Percentiles rank a stretch among this genome's conserved stretches.
phyloP scores from a whole-genome alignment of 2,797 vertebrate species.

The Bovichtus variegatus region DNA sequence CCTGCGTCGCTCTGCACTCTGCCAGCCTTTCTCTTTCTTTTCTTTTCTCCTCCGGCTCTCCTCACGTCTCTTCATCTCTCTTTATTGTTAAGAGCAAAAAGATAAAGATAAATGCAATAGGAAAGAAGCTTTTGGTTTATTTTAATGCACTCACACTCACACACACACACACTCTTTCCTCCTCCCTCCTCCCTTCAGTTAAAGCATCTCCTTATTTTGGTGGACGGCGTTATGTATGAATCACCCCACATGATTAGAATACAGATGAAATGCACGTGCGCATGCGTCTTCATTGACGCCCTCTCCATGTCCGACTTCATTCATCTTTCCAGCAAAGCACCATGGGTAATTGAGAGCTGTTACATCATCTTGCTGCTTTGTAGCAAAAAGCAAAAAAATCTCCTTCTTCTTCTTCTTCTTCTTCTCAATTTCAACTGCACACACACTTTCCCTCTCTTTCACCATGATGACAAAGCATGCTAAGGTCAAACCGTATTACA shows the following conservation, averaged over 20 bases:
- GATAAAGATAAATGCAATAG: background rate
- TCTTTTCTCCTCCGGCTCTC: background rate
- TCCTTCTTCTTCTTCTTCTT: constrained; percentile 31
- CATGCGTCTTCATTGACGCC: constrained; percentile 64
- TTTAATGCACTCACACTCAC: background rate
- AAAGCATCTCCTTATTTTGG: background rate
- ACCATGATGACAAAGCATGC: constrained; percentile 42
- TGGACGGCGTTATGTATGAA: constrained; percentile 41
- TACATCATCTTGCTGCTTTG: constrained; percentile 66
- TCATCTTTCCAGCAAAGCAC: constrained; percentile 78
- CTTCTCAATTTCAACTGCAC: constrained; percentile 23
- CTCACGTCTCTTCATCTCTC: background rate
- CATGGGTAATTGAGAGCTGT: constrained; percentile 68
- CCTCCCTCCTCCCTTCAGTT: background rate
- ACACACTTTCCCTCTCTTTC: constrained; percentile 17
- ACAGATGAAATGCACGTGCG: constrained; percentile 49
- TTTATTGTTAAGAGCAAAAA: constrained; percentile 15
- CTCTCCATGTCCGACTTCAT: constrained; percentile 65
- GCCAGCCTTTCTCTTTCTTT: background rate
- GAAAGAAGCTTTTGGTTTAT: background rate
- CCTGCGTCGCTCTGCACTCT: constrained; percentile 26
- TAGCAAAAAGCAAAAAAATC: constrained; percentile 34
- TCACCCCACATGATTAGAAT: constrained; percentile 59
- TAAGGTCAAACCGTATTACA: constrained; percentile 58
- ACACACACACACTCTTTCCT: background rate